Base-by-base conservation (phyloP, 2,113 vertebrate genomes). In the Anas platyrhynchos region DNA sequence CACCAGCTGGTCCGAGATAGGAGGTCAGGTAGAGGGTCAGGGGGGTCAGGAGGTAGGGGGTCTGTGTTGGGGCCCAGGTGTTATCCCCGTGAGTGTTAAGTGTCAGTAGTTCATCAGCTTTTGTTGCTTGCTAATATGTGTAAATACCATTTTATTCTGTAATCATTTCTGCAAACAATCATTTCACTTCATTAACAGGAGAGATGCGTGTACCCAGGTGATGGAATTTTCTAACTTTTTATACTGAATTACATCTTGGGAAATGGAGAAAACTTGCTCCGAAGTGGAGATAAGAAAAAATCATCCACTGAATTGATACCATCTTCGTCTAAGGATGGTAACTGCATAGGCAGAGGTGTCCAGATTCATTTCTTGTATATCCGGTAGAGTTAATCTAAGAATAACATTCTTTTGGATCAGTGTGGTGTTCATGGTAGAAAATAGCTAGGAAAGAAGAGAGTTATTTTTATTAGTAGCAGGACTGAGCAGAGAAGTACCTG, bases 381-480 rank as follows among this genome's bases (percentile, higher is more conserved):
- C 61, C 79, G 66, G 89, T 75, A 63, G 46, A 91, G 58, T 81
- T 96, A 83, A 83, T 84, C 83, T 88, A 72, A 93, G 80, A 92
- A 72, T 31, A 41, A 44, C 17, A 58, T 92, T 88, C 82, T 88
- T 91, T 92, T 88, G 93, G 86, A 92, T 92, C 6, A 7, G 73
- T 65, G 58, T 1, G 3, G 48, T 89, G 77, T 84, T 86, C 66
- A 72, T 91, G 62, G 68, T 86, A 91, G 88, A 91, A 95, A 87
- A 91, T 83, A 86, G 50, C 46, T 48, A 74, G 52, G 52, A 84
- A 88, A 91, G 75, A 73, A 91, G 92, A 83, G 83, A 88, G 88
- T 93, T 88, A 72, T 91, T 97, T 96, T 93, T 94, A 71, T 91
- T 88, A 66, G 59, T 81, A 93, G 67, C 43, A 67, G 73, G 66